Evolutionary conservation across 1,140 invertebrate genomes (phyloP), one percentile per base, ranked within the genome.

Genomic region (Chironomus tepperi): DNA sequence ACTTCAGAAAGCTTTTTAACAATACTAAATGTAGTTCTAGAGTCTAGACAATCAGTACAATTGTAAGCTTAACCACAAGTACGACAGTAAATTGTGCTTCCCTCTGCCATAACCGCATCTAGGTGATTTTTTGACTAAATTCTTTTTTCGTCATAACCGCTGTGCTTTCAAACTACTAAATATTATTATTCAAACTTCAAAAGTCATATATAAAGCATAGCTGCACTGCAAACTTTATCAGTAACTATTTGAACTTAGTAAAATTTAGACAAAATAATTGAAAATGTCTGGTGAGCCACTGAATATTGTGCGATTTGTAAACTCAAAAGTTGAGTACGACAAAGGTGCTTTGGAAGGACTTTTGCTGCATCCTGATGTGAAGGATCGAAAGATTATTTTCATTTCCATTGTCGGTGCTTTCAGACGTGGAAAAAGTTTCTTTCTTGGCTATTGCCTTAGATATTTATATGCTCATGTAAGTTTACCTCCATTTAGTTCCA

Each of bases 331-430:
- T 18, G 65, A 70, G 18, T 70, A 18, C 18, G 65, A 70, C 2
- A 18, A 21, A 70, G 19, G 19, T 19, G 16, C n/a, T 7, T 18
- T 70, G 6, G 65, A 70, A 21, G 16, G 2, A 10, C 65, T 70
- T 70, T 21, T 70, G 1, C 65, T 70, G 7, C 65, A 70, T 70
- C 65, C 65, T 18, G 65, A 70, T 18, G 65, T 70, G 19, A 18
- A 18, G 10, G 18, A 70, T 70, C 16, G 65, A 18, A 70, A 70
- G 8, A 70, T 70, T 19, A 18, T 21, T 19, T 70, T 70, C n/a
- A 3, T 70, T 9, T 97, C 95, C 12, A 95, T 98, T 47, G 91
- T 91, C 72, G 97, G 96, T 75, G 95, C 95, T 64, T 98, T 98
- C 83, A 86, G 97, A 9, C 98, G 98, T 84, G 97, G 97, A 77